These are phyloP conservation scores for Antheraea pernyi DNA, from an alignment of 1,140 invertebrate genomes.

Conservation along the genomic window DNA sequence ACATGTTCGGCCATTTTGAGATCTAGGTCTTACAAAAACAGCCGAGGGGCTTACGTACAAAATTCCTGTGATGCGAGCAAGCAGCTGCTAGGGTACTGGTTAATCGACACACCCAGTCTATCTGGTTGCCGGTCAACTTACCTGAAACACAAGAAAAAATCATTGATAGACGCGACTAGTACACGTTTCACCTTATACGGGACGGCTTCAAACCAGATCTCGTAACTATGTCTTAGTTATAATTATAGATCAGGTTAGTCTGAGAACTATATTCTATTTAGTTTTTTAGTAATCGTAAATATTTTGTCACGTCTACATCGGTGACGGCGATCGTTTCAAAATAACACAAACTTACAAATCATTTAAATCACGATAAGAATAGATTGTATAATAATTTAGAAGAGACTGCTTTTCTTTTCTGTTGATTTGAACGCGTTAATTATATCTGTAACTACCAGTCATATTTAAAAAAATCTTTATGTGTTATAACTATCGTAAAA, in stretches of 20 bases:
- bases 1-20: too few relatives aligned
- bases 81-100: not conserved
- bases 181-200: not conserved
- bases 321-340: too few relatives aligned
- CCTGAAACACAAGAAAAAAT: constrained; percentile 24
- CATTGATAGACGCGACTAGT: constrained; percentile 18
- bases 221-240: not conserved
- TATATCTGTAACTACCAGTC: too few relatives aligned
- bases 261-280: not conserved
- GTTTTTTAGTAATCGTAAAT: not conserved
- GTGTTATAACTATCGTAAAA: too few relatives aligned
- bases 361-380: too few relatives aligned
- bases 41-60: not conserved
- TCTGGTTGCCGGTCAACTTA: constrained; percentile 16
- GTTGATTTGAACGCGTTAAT: too few relatives aligned
- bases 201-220: not conserved
- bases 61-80: not conserved
- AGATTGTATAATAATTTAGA: too few relatives aligned
- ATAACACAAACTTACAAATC: too few relatives aligned
- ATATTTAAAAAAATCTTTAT: too few relatives aligned
- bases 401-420: too few relatives aligned
- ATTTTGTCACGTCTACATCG: not conserved
- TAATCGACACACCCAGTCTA: constrained; percentile 6
- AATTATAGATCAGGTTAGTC: not conserved
- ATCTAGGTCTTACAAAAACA: too few relatives aligned